Base-by-base conservation (phyloP, 2,113 vertebrate species). In the Pomatorhinus ruficollis region DNA sequence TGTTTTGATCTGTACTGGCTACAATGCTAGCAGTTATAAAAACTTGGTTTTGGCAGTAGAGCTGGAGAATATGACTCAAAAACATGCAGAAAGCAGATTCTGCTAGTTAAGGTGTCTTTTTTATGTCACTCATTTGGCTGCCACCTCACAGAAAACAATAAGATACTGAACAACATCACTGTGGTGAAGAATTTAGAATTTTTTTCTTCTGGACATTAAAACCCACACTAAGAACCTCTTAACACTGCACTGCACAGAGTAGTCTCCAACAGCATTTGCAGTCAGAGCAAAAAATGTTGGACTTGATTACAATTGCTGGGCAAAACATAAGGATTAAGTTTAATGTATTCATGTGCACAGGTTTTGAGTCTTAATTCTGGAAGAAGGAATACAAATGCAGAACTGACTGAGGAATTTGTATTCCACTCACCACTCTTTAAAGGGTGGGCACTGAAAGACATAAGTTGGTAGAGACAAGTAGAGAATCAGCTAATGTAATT, bases 21-120 rank as follows among this genome's bases (percentile, higher is more conserved):
- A 11, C 23, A 52, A 15, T 56, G n/a, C 53, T 66, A 70, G 15
- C 71, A 60, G 39, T 83, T 80, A 49, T 53, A 69, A 87, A 83
- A 89, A 64, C 66, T 90, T 93, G 78, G 5, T 93, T 97, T 93
- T 96, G 69, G 87, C 83, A 82, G 45, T 66, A 64, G 31, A 69
- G 20, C 74, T 93, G 90, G 90, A 92, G 83, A 93, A 72, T 72
- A 70, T 94, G 76, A 96, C 69, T 96, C 91, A 93, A 96, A 97
- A 86, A 78, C 74, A 56, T 72, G 71, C 45, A 96, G 95, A 88
- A 96, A 95, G 54, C 65, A 68, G 72, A 90, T 87, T 82, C 44
- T 89, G 64, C 72, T 87, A 40, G 47, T 80, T 93, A 86, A 81
- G 90, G 88, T 94, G 25, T 18, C 8, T 44, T 75, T 95, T 90